Base-by-base conservation (phyloP, 2,888 invertebrate genomes). In the Thera britannica region DNA sequence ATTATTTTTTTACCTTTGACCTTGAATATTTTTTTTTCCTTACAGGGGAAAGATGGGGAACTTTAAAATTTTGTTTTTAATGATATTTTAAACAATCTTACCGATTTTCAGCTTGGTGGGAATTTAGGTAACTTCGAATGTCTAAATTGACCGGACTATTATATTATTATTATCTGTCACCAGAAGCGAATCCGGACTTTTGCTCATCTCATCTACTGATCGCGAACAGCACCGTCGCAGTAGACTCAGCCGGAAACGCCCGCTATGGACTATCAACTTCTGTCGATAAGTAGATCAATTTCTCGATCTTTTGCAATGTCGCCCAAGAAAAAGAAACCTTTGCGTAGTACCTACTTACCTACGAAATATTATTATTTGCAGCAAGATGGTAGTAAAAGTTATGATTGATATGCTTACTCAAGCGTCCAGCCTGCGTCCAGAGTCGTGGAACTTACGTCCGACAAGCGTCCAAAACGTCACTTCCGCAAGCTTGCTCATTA, bases 261-360 rank as follows among this genome's bases (percentile, higher is more conserved):
- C 85, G 83, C 73, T 90, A 89, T 65, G 84, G 88, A 57, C 85
- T 88, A 65, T 76, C 77, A 41, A 70, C 87, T 1, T 84, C 86
- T 0, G 83, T 85, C 41, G 67, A 64, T 5, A 68, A 77, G n/a
- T 80, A 77, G 8, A 11, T 11, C 9, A 6, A 34, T 41, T 41
- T 9, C 41, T 44, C 0, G n/a, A 46, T 3, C 48, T 51, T 12
- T 49, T 56, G 2, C 49, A 38, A 63, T 35, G 34, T 44, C 11
- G 9, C 52, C 52, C 36, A 46, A 58, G 35, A 38, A 12, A 12
- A 46, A 49, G 6, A 34, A 8, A 9, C 52, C 34, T 34, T 52
- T 46, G 3, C 0, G 44, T 46, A 46, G 2, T 38, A 35, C n/a
- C 34, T 44, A 11, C 0, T 2, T 57, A 57, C 41, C 6, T 12